A percentile compares a stretch with the other conserved stretches of the same genome.
Evolutionary conservation across 2,888 invertebrate genomes (phyloP).

Genomic region (Phyllotreta striolata): DNA sequence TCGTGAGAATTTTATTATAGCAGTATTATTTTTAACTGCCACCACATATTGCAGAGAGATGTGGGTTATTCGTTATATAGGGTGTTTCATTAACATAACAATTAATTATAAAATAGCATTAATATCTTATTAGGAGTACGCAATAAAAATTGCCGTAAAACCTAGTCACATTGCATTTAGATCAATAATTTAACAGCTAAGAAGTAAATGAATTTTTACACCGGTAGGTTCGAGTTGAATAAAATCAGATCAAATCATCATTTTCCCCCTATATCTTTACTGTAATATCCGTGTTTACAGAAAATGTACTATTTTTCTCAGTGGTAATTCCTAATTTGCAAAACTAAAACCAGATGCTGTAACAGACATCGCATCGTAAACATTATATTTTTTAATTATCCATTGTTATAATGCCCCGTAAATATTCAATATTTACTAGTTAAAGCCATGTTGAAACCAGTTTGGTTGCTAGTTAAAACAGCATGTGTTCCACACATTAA

Average conservation of each 20-base stretch:
- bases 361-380: slow-evolving; percentile 10
- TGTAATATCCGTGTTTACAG: slow-evolving; percentile 2
- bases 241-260: no score
- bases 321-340: slow-evolving; percentile 4
- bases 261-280: neutral
- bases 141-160: no score
- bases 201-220: no score
- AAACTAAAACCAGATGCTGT: slow-evolving; percentile 11
- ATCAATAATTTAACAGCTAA: no score
- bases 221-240: no score
- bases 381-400: slow-evolving; percentile 11
- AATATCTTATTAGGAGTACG: no score
- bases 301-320: slow-evolving; percentile 5
- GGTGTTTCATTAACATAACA: slow-evolving; percentile 5
- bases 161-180: no score
- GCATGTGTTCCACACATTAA: neutral
- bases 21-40: slow-evolving; percentile 25
- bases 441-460: slow-evolving; percentile 1
- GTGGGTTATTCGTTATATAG: slow-evolving; percentile 10
- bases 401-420: slow-evolving; percentile 1
- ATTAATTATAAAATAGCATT: neutral
- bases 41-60: slow-evolving; percentile 11
- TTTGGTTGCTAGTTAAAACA: slow-evolving; percentile 6
- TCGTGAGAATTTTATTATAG: slow-evolving; percentile 33
- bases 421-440: slow-evolving; percentile 10